Base-by-base conservation (phyloP, 2,888 invertebrate species). In the Emmelina monodactyla region DNA sequence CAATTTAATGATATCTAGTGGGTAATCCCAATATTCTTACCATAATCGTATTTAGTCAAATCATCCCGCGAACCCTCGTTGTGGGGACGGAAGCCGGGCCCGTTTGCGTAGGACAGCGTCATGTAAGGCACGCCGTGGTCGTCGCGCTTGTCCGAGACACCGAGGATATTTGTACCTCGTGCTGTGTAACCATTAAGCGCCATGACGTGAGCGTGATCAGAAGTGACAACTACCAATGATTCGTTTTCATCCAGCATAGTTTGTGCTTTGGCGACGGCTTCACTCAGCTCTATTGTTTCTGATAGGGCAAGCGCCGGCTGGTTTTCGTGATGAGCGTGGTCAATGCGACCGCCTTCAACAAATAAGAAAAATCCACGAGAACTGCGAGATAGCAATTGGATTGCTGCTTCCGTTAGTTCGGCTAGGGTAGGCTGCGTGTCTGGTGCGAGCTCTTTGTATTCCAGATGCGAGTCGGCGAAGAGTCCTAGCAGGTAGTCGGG, bases 181-280 rank as follows among this genome's bases (percentile, higher is more conserved):
- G 58, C 59, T 4, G 87, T 79, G 62, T 91, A 91, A 1, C 91
- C 91, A 32, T 82, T 82, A 45, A 84, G 78, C 12, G 83, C 69
- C 82, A 91, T 84, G 1, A 85, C 84, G 58, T 91, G 90, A 1
- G 88, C 82, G 60, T 91, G 91, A 65, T 91, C 91, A 0, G 89
- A 80, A 0, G 89, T 88, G 9, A 89, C 91, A 16, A 92, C 83
- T 13, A 92, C 82, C 22, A 93, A 69, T 0, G 92, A 91, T 41
- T 92, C 63, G 9, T 55, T 51, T 29, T 51, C 54, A 1, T 50
- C 37, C 19, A 88, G 62, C 40, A 82, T 57, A 30, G 41, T 41
- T 25, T 71, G 43, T 7, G 90, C 65, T 31, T 51, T 49, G 28
- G 36, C 32, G 37, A 87, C 72, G 22, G 90, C 85, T 11, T 68